Conservation (phyloP, 2,797 vertebrate species). For the Cirrhinus mrigala region DNA sequence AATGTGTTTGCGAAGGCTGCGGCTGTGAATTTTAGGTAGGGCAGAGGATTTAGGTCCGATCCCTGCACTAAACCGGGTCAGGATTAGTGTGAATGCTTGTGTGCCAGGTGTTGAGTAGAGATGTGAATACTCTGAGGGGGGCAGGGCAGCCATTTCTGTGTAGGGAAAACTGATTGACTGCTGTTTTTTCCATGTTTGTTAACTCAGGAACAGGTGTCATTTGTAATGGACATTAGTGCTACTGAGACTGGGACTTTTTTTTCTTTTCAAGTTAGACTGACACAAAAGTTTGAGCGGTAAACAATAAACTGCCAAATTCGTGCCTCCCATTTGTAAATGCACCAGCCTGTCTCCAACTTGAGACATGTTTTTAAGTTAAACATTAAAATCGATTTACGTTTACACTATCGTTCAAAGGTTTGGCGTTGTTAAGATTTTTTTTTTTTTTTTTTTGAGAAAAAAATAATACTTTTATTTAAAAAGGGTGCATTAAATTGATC, state of each 20-base stretch:
- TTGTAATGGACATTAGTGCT: not conserved
- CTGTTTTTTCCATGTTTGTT: constrained; percentile 19
- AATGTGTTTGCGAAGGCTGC: constrained; percentile 42
- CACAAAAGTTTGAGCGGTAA: not conserved
- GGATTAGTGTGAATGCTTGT: constrained; percentile 52
- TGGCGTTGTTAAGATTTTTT: not conserved
- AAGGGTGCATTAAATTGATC: not conserved
- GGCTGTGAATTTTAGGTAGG: constrained; percentile 32
- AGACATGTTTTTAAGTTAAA: not conserved
- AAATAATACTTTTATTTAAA: too few relatives aligned
- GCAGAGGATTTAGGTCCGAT: constrained; percentile 50
- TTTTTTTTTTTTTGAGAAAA: not conserved
- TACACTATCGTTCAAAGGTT: not conserved
- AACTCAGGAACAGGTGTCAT: constrained; percentile 16
- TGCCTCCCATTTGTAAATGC: not conserved
- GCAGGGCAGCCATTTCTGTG: not conserved
- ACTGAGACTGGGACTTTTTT: not conserved
- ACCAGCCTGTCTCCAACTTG: not conserved
- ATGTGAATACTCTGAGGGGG: constrained; percentile 31
- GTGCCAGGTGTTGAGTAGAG: constrained; percentile 37
- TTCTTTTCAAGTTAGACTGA: not conserved
- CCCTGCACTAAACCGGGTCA: constrained; percentile 39
- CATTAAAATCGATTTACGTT: not conserved
- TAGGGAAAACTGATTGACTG: constrained; percentile 39
- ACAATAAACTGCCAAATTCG: not conserved